Base-by-base conservation (phyloP, 2,797 vertebrate genomes). In the Sebastes taczanowskii region DNA sequence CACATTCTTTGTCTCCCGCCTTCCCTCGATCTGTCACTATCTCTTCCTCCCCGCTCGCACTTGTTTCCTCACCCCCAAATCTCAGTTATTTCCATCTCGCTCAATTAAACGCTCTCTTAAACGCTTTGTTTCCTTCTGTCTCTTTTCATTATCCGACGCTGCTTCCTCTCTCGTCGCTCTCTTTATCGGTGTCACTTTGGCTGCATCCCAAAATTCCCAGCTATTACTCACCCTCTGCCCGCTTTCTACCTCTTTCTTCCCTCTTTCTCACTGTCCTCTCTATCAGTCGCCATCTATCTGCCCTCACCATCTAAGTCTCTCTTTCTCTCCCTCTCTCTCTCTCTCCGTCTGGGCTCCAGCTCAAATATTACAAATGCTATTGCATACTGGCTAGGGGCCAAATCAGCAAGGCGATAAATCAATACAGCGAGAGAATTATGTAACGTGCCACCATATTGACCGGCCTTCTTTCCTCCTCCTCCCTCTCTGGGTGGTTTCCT, bases 391-490 rank as follows among this genome's bases (percentile, higher is more conserved):
- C 93, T 71, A 6, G 16, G 46, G 70, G 88, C 91, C 94, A 95
- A 87, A 90, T 94, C 86, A 86, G 74, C 78, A 83, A 78, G 68
- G 88, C 60, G 63, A 92, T 93, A 87, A 91, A 95, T 94, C 92
- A 93, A 92, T 94, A 87, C 83, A 80, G 81, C 16, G 20, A 84
- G 78, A 85, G 81, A 89, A 93, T 95, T 90, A 94, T 88, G 91
- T 94, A 94, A 95, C 13, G 16, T 65, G 80, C 74, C 85, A 83
- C 81, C 59, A 75, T 83, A 89, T 78, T 86, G 81, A 83, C 80
- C 62, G 70, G 70, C 60, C 55, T 62, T 58, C 23, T 71, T 46
- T 70, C 74, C 69, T 74, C 67, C 66, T 75, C 76, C 56, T 46
- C 62, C 75, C 65, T 69, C 59, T 66, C 65, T 34, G 64, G 77